These are phyloP conservation scores for Noctua janthina DNA, from an alignment of 2,888 invertebrate genomes.

Conservation along the genomic window DNA sequence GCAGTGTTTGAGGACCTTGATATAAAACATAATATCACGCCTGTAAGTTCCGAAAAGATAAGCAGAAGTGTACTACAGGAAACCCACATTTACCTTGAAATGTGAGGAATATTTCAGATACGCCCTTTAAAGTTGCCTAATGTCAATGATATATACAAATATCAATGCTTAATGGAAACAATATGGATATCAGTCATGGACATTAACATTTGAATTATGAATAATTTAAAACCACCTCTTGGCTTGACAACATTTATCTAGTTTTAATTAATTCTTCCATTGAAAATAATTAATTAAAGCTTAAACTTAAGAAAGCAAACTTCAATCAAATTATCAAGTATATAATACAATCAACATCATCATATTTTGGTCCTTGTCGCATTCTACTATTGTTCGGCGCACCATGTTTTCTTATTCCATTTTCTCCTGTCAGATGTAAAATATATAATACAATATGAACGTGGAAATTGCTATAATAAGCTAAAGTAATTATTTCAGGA, in stretches of 20 bases:
- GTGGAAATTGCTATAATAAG: not conserved
- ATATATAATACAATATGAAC: not conserved
- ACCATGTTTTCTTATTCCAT: not conserved
- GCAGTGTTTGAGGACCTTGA: conserved; percentile 40
- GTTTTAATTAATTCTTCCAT: no score
- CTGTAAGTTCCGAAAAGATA: not conserved
- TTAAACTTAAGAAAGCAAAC: not conserved
- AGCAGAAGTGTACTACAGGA: not conserved
- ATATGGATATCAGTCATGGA: not conserved
- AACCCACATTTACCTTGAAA: conserved; percentile 38
- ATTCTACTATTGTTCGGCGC: not conserved
- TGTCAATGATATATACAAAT: not conserved
- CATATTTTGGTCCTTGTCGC: not conserved
- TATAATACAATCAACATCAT: no score
- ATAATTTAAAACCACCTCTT: not conserved
- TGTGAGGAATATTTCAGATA: not conserved
- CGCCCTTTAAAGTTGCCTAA: not conserved
- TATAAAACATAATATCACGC: not conserved
- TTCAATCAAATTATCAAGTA: no score
- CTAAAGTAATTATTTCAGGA: not conserved
- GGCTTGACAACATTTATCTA: conserved; percentile 10
- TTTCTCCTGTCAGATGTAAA: not conserved
- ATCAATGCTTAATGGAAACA: not conserved
- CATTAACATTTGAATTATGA: conserved; percentile 25
- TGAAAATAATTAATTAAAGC: no score